Percentiles rank a stretch among this genome's conserved stretches.
Conservation (phyloP, 2,797 vertebrate species). For the Limosa lapponica region DNA sequence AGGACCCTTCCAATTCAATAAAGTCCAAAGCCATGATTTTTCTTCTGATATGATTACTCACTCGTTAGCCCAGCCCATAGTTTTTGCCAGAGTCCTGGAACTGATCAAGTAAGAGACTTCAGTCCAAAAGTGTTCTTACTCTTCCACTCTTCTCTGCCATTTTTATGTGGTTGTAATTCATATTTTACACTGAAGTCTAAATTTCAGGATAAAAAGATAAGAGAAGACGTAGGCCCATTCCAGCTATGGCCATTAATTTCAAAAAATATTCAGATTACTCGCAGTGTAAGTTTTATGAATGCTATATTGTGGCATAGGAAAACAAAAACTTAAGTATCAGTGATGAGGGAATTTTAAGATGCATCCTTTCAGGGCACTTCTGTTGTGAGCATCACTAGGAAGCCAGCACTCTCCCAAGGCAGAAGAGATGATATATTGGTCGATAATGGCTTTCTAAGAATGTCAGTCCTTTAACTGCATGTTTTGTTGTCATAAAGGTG, state of each 20-base stretch:
- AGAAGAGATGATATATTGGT: neutral
- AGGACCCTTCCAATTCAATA: neutral
- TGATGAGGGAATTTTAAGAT: neutral
- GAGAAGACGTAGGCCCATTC: neutral
- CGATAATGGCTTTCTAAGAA: neutral
- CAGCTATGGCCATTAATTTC: neutral
- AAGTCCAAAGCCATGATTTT: neutral
- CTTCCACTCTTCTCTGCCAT: neutral
- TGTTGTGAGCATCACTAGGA: neutral
- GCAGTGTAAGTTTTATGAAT: neutral
- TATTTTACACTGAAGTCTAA: neutral
- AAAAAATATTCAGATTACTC: neutral
- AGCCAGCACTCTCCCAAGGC: neutral
- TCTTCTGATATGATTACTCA: neutral
- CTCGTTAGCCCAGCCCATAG: neutral
- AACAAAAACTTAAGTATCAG: neutral
- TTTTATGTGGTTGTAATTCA: neutral
- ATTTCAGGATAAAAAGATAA: neutral
- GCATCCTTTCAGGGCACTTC: neutral
- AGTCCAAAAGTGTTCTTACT: neutral
- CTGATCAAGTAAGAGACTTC: neutral
- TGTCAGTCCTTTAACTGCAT: conserved; percentile 6
- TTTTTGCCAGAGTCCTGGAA: neutral
- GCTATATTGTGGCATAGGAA: neutral
- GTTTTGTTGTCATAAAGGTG: neutral